Evolutionary conservation across 37 sponge, comb jelly and placozoan genomes (phyloP), one percentile per base, ranked within the genome.

Genomic region (Spongia lamella): DNA sequence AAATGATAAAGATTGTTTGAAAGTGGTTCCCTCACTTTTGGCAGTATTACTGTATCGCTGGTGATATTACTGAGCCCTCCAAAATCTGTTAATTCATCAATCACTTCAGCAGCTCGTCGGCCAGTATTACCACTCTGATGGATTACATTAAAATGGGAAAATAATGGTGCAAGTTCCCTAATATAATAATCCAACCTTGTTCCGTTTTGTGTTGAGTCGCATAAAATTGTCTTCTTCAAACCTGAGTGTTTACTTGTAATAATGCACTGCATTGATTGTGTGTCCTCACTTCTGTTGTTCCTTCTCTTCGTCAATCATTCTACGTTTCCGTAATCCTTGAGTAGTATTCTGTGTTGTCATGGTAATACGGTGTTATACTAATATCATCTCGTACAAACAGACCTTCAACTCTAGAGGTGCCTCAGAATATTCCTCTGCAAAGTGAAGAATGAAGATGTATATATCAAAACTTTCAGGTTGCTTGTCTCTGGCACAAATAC

Each of bases 201-300:
- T 64, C 9, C 37, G n/a, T 40, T 63, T 81, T 6, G 24, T 61
- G 0, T 67, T 37, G 31, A 93, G 58, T 62, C 93, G 40, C 59
- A 88, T 22, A 63, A 93, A 83, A 59, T 85, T 53, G 3, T 88
- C 89, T 57, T 93, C 93, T 52, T 93, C 93, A 82, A 70, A 93
- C 33, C 87, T 90, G 38, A 9, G 61, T 9, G n/a, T n/a, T n/a
- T n/a, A n/a, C n/a, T n/a, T n/a, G n/a, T n/a, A n/a, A n/a, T n/a
- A n/a, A n/a, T n/a, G n/a, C n/a, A n/a, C n/a, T n/a, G n/a, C n/a
- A n/a, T n/a, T n/a, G n/a, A n/a, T n/a, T n/a, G n/a, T 1, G 20
- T 3, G 14, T 3, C 22, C 76, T 77, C 55, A 75, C 85, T 69
- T 69, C 38, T 84, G 73, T 59, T 53, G 64, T 32, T 70, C 82